A percentile compares a stretch with the other conserved stretches of the same genome.
Evolutionary conservation across 2,888 invertebrate genomes (phyloP).

Genomic region (Cantharis rufa): DNA sequence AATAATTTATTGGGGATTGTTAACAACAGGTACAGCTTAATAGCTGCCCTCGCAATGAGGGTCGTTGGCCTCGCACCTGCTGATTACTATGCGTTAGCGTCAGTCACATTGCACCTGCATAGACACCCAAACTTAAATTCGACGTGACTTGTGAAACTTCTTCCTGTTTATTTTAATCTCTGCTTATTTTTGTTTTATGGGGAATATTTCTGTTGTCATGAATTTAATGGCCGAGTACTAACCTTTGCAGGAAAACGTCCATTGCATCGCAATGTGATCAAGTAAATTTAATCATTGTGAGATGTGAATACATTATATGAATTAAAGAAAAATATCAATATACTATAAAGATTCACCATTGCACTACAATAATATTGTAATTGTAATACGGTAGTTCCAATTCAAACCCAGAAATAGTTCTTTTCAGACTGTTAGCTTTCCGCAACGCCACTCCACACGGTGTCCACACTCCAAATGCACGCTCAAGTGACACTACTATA

Average conservation of each 20-base stretch:
- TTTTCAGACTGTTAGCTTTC: background rate
- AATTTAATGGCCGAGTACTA: background rate
- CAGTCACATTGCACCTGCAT: constrained; percentile 39
- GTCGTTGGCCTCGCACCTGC: constrained; percentile 44
- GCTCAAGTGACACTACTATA: background rate
- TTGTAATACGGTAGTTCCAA: background rate
- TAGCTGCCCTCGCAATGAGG: constrained; percentile 30
- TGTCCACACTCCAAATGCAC: background rate
- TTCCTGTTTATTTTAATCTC: constrained; percentile 11
- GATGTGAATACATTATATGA: too few species aligned
- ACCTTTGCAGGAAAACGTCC: background rate
- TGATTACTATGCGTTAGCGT: constrained; percentile 40
- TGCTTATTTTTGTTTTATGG: background rate
- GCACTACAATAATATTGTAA: too few species aligned
- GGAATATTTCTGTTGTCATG: background rate
- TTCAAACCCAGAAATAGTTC: background rate
- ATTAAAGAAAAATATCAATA: too few species aligned
- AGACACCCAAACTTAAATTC: constrained; percentile 33
- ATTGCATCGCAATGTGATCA: background rate
- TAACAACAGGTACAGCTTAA: constrained; percentile 23
- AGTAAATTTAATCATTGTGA: background rate
- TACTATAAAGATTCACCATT: too few species aligned
- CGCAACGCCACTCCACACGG: background rate
- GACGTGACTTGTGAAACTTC: constrained; percentile 33
- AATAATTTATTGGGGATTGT: constrained; percentile 24